These are phyloP conservation scores for Onthophagus taurus DNA, from an alignment of 1,140 invertebrate species.

Conservation along the genomic window DNA sequence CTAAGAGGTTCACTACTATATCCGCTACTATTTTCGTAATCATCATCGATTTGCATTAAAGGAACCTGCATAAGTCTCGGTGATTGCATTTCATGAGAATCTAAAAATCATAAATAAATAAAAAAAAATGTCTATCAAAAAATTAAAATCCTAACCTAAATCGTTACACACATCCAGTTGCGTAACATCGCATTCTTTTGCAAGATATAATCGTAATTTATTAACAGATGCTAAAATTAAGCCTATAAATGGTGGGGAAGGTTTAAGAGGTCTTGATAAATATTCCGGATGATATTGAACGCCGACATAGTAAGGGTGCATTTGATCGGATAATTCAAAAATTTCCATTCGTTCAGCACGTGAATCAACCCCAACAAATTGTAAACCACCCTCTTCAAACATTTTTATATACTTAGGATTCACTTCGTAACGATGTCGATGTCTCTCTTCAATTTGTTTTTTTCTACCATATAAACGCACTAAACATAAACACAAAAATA, in stretches of 20 bases:
- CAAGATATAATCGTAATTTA: conserved; percentile 60
- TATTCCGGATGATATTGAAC: conserved; percentile 99
- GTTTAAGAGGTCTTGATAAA: conserved; percentile 82
- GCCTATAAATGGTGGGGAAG: conserved; percentile 93
- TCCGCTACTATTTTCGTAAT: too few species aligned
- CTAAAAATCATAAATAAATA: conserved; percentile 16
- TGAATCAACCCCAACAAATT: conserved; percentile 78
- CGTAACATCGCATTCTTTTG: conserved; percentile 62
- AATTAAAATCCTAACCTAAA: conserved; percentile 54
- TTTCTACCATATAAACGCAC: conserved; percentile 77
- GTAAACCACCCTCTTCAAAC: conserved; percentile 74
- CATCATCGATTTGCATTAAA: too few species aligned
- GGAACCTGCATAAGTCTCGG: neutral
- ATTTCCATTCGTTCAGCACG: conserved; percentile 79
- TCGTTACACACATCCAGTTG: too few species aligned
- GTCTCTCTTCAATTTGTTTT: conserved; percentile 84
- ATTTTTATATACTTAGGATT: conserved; percentile 77
- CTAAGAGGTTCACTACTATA: too few species aligned
- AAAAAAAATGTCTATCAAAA: conserved; percentile 62
- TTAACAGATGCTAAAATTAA: conserved; percentile 79
- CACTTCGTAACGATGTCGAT: conserved; percentile 93
- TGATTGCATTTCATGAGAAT: neutral
- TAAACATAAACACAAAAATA: conserved; percentile 33
- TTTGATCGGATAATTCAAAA: conserved; percentile 46
- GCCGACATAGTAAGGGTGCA: conserved; percentile 88